Evolutionary conservation across 1,140 invertebrate species (phyloP).

Genomic region (Daktulosphaira vitifoliae): DNA sequence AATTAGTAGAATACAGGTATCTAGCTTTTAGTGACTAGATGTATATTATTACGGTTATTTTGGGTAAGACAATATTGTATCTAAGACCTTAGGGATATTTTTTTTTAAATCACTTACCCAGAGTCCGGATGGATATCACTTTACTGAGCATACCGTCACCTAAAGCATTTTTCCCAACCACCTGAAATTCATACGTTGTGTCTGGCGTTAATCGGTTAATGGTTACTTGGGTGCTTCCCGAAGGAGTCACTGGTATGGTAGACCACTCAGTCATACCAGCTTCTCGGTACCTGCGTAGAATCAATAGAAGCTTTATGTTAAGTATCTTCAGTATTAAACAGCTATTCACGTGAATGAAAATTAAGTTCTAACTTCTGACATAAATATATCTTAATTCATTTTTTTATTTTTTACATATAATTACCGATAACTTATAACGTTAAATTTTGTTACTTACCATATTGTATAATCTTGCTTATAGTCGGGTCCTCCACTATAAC

Average conservation of each 20-base stretch:
- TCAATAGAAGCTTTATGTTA: background rate
- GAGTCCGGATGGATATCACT: conserved; percentile 76
- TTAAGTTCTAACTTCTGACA: no score
- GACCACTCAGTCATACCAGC: conserved; percentile 76
- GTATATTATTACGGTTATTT: background rate
- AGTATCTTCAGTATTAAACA: background rate
- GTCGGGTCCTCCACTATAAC: conserved; percentile 87
- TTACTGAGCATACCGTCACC: conserved; percentile 93
- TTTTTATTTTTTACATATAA: background rate
- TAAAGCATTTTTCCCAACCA: conserved; percentile 85
- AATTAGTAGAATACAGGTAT: background rate
- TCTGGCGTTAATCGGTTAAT: conserved; percentile 83
- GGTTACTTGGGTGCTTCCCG: conserved; percentile 78
- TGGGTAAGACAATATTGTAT: background rate
- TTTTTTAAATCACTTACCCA: conserved; percentile 73
- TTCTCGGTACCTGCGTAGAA: conserved; percentile 62
- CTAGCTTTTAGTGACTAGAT: no score
- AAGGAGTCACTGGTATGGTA: conserved; percentile 83
- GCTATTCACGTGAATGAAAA: no score
- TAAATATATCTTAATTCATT: no score
- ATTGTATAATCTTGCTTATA: conserved; percentile 91
- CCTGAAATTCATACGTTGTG: conserved; percentile 92
- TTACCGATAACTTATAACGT: background rate
- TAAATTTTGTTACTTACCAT: conserved; percentile 53
- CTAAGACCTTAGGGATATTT: background rate